Evolutionary conservation across 2,888 invertebrate genomes (phyloP).

Genomic region (Ophioninae sp.): DNA sequence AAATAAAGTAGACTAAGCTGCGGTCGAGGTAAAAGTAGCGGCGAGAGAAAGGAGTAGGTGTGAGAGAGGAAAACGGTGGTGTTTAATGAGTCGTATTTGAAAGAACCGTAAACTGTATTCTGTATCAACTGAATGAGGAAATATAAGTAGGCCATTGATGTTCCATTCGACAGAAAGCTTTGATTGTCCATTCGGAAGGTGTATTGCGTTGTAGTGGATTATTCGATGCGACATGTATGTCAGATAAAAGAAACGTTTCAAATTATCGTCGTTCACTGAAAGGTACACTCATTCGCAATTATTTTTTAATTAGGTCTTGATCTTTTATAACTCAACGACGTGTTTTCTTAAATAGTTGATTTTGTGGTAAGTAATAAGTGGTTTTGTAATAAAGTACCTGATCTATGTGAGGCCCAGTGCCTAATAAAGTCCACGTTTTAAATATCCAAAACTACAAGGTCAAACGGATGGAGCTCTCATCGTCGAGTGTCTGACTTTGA

Average conservation of each 20-base stretch:
- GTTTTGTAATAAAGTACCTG: too few relatives aligned
- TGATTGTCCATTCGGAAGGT: conserved; percentile 38
- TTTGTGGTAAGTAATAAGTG: too few relatives aligned
- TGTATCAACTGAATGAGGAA: conserved; percentile 30
- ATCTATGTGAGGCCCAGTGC: too few relatives aligned
- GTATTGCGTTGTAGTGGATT: conserved; percentile 2
- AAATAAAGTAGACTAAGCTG: conserved; percentile 65
- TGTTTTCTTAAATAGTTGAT: too few relatives aligned
- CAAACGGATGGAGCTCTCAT: too few relatives aligned
- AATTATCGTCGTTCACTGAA: not conserved
- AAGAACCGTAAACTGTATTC: conserved; percentile 37
- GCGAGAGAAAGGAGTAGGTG: conserved; percentile 53
- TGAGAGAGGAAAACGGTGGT: conserved; percentile 57
- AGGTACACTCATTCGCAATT: not conserved
- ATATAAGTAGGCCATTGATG: conserved; percentile 44
- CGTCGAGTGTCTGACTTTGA: too few relatives aligned
- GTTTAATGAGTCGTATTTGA: conserved; percentile 67
- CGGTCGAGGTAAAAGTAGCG: conserved; percentile 20
- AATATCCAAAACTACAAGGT: too few relatives aligned
- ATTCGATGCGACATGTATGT: not conserved
- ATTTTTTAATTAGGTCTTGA: not conserved
- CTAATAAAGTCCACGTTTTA: too few relatives aligned
- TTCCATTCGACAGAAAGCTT: conserved; percentile 38
- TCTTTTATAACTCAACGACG: too few relatives aligned
- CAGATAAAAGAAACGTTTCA: conserved; percentile 12